A percentile compares a stretch with the other conserved stretches of the same genome.
Conservation (phyloP, 2,797 vertebrate genomes). For the Lacerta viridis region DNA sequence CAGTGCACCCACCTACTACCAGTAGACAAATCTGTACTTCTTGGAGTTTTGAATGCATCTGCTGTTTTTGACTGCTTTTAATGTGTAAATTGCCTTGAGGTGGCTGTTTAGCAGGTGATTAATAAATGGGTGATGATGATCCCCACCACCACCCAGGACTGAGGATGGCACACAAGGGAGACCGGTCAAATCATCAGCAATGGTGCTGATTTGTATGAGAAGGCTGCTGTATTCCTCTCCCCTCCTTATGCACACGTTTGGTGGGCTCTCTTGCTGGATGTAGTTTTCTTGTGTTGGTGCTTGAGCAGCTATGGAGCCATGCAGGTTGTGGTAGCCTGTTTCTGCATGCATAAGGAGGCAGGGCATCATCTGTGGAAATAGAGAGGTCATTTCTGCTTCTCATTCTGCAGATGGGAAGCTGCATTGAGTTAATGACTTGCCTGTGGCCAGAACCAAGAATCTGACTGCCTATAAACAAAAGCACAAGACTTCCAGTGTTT, state of each 20-base stretch:
- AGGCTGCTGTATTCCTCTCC: neutral
- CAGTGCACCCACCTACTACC: no score
- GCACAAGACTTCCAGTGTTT: neutral
- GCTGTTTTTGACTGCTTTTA: no score
- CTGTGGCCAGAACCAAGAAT: neutral
- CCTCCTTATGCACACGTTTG: no score
- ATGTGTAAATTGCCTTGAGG: no score
- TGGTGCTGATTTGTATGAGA: neutral
- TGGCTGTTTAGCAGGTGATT: no score
- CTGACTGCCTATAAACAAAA: neutral
- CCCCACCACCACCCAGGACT: neutral
- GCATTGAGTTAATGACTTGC: constrained; percentile 5
- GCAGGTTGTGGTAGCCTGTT: neutral
- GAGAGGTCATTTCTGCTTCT: constrained; percentile 11
- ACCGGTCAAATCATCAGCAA: neutral
- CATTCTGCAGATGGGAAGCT: constrained; percentile 3
- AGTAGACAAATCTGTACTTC: no score
- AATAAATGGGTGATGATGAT: no score
- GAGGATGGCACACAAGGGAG: neutral
- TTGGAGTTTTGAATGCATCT: no score
- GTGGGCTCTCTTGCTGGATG: neutral
- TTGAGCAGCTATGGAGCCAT: neutral
- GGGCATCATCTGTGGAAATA: constrained; percentile 8
- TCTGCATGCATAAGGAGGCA: neutral
- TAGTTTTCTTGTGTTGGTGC: neutral